phyloP scores from a whole-genome alignment of 2,797 vertebrate genomes.

The Dermochelys coriacea region DNA sequence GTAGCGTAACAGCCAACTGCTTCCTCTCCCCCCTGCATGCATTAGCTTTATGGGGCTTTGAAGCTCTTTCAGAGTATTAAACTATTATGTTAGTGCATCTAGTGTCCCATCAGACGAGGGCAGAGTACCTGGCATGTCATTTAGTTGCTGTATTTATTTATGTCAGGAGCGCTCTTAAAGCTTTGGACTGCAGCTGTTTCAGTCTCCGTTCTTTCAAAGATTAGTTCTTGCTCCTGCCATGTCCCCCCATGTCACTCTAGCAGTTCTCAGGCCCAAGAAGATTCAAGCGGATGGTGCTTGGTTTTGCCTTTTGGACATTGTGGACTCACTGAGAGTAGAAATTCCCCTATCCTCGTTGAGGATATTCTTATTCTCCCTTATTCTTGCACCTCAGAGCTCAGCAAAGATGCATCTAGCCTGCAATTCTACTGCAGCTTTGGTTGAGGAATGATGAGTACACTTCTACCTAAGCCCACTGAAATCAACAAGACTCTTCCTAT shows the following conservation, averaged over 20 bases:
- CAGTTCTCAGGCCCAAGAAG: not conserved
- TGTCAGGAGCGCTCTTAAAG: conserved; percentile 52
- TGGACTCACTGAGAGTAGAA: not conserved
- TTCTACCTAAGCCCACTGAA: not conserved
- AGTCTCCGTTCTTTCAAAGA: not conserved
- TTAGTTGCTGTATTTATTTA: conserved; percentile 66
- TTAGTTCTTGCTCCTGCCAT: not conserved
- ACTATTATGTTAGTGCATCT: conserved; percentile 43
- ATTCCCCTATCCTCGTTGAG: not conserved
- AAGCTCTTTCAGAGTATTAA: conserved; percentile 54
- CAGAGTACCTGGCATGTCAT: conserved; percentile 39
- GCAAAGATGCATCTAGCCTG: not conserved
- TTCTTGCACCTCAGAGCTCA: not conserved
- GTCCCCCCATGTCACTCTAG: not conserved
- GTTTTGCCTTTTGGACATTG: not conserved
- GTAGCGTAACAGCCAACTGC: not conserved
- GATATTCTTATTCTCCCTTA: not conserved
- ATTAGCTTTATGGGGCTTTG: not conserved
- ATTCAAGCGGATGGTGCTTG: not conserved
- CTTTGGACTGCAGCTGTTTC: conserved; percentile 46
- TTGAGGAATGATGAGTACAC: not conserved
- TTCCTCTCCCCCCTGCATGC: not conserved
- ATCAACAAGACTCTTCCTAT: not conserved
- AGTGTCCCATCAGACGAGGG: conserved; percentile 64
- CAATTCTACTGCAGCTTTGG: not conserved